Evolutionary conservation across 2,797 vertebrate genomes (phyloP).

Genomic region (Babyrousa celebensis): DNA sequence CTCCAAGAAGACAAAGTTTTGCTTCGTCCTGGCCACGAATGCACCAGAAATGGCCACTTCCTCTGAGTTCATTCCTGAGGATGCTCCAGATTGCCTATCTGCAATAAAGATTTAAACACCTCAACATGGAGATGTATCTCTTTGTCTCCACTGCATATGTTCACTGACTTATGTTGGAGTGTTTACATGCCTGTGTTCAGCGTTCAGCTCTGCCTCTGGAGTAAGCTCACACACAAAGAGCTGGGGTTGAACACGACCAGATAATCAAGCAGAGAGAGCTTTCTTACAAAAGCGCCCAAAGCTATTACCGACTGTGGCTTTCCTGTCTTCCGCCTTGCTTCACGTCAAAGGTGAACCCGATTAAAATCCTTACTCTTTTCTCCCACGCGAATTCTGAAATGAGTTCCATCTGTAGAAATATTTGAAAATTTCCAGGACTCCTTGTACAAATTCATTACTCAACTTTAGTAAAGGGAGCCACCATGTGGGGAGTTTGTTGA

Average conservation of each 20-base stretch:
- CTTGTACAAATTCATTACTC: slow-evolving; percentile 66
- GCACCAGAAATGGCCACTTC: not conserved
- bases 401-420: slow-evolving; percentile 80
- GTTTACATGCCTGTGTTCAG: not conserved
- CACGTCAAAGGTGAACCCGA: slow-evolving; percentile 74
- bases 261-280: slow-evolving; percentile 20
- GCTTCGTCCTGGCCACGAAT: not conserved
- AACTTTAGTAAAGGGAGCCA: slow-evolving; percentile 90
- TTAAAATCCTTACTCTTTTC: slow-evolving; percentile 84
- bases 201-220: slow-evolving; percentile 30
- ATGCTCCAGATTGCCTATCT: not conserved
- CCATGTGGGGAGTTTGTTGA: slow-evolving; percentile 88
- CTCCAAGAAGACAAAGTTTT: slow-evolving; percentile 68
- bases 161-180: not conserved
- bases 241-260: not conserved
- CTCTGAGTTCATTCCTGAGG: slow-evolving; percentile 37
- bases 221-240: slow-evolving; percentile 61
- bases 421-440: slow-evolving; percentile 76
- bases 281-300: slow-evolving; percentile 58
- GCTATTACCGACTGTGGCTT: slow-evolving; percentile 27
- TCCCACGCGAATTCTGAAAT: slow-evolving; percentile 80
- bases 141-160: slow-evolving; percentile 31
- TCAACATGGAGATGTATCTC: not conserved
- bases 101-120: not conserved
- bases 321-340: slow-evolving; percentile 52